phyloP scores from a whole-genome alignment of 2,113 vertebrate species.

The Anguilla japonica region DNA sequence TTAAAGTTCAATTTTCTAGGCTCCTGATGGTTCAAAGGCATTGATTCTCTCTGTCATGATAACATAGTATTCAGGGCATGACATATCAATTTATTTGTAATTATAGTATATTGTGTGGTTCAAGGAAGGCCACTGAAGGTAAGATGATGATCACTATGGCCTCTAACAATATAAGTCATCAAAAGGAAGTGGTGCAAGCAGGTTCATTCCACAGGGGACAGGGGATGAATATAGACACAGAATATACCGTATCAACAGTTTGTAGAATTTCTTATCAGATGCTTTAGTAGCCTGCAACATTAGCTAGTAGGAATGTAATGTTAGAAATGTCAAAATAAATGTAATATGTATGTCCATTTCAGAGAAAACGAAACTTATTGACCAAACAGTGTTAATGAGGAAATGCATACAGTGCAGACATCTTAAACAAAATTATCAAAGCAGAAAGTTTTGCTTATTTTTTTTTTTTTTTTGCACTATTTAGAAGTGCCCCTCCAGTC shows the following conservation, averaged over 20 bases:
- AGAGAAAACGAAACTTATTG: no score
- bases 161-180: not conserved
- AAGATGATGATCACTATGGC: not conserved
- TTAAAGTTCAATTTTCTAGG: not conserved
- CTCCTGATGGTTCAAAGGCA: not conserved
- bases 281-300: not conserved
- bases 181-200: not conserved
- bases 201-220: not conserved
- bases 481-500: no score
- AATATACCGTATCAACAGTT: not conserved
- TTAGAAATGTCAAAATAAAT: no score
- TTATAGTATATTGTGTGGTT: not conserved
- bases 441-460: no score
- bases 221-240: not conserved
- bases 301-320: not conserved
- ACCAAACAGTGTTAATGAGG: no score
- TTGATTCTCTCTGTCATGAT: slow-evolving; percentile 1
- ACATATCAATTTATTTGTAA: not conserved
- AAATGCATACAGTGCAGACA: no score
- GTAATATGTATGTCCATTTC: no score
- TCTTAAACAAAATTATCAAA: no score
- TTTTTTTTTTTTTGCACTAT: no score
- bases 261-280: not conserved
- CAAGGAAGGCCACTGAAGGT: not conserved
- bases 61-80: not conserved